Evolutionary conservation across 2,888 invertebrate genomes (phyloP).

Genomic region (Acrocera orbiculus): DNA sequence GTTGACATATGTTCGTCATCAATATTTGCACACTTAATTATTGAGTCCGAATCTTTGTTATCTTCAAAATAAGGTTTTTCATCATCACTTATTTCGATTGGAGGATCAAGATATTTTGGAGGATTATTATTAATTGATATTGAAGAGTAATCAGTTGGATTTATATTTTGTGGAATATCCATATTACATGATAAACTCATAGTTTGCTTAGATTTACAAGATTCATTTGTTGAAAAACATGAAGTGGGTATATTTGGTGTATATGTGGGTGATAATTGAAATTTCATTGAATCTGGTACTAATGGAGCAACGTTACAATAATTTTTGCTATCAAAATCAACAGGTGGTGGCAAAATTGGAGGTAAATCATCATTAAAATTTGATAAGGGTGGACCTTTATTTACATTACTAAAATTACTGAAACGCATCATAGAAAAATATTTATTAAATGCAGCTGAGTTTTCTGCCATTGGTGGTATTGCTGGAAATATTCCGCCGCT

Average conservation of each 20-base stretch:
- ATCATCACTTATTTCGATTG: slow-evolving; percentile 12
- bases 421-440: slow-evolving; percentile 12
- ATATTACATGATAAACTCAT: no score
- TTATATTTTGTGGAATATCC: not conserved
- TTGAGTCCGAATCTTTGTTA: not conserved
- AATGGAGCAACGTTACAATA: slow-evolving; percentile 29
- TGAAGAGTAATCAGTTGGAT: not conserved
- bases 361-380: slow-evolving; percentile 12
- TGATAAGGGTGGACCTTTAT: slow-evolving; percentile 1
- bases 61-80: slow-evolving; percentile 8
- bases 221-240: not conserved
- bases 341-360: slow-evolving; percentile 7
- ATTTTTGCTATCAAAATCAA: slow-evolving; percentile 16
- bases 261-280: slow-evolving; percentile 12
- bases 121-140: not conserved
- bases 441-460: slow-evolving; percentile 8
- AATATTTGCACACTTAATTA: not conserved
- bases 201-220: no score
- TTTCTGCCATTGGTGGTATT: slow-evolving; percentile 8
- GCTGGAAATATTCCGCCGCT: slow-evolving; percentile 35
- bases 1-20: not conserved
- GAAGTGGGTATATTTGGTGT: not conserved
- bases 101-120: slow-evolving; percentile 1
- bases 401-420: slow-evolving; percentile 5
- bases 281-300: slow-evolving; percentile 24